phyloP scores from a whole-genome alignment of 2,113 vertebrate genomes.

The Loxodonta africana region DNA sequence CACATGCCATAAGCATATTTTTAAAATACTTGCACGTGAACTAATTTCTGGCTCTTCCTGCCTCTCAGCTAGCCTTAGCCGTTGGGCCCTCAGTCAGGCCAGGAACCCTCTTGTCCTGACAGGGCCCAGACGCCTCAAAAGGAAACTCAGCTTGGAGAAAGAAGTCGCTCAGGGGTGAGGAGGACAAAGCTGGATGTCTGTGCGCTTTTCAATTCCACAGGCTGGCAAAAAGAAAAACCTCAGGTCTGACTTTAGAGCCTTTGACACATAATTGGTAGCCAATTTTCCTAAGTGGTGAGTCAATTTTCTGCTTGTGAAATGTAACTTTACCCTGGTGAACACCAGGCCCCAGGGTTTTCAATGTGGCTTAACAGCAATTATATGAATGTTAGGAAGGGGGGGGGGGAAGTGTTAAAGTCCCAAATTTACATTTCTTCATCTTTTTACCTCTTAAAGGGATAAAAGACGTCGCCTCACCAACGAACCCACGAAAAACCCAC shows the following conservation, averaged over 20 bases:
- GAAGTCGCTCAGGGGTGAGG: constrained; percentile 50
- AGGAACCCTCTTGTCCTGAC: background rate
- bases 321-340: constrained; percentile 88
- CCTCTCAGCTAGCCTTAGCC: background rate
- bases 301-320: constrained; percentile 88
- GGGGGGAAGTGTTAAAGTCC: constrained; percentile 83
- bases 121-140: constrained; percentile 32
- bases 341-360: constrained; percentile 87
- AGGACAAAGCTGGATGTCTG: constrained; percentile 63
- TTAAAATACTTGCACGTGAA: background rate
- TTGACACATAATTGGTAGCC: constrained; percentile 86
- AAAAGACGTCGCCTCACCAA: constrained; percentile 77
- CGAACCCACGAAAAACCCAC: constrained; percentile 59
- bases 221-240: constrained; percentile 82
- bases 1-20: background rate
- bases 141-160: constrained; percentile 41
- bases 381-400: constrained; percentile 85
- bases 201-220: constrained; percentile 75
- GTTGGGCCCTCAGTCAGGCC: background rate
- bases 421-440: constrained; percentile 85
- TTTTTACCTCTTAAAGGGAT: constrained; percentile 84
- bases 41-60: background rate
- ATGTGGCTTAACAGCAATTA: constrained; percentile 90
- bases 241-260: constrained; percentile 83
- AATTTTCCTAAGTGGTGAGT: constrained; percentile 86